Evolutionary conservation across 2,888 invertebrate species (phyloP).

Genomic region (Cylindroiulus punctatus): DNA sequence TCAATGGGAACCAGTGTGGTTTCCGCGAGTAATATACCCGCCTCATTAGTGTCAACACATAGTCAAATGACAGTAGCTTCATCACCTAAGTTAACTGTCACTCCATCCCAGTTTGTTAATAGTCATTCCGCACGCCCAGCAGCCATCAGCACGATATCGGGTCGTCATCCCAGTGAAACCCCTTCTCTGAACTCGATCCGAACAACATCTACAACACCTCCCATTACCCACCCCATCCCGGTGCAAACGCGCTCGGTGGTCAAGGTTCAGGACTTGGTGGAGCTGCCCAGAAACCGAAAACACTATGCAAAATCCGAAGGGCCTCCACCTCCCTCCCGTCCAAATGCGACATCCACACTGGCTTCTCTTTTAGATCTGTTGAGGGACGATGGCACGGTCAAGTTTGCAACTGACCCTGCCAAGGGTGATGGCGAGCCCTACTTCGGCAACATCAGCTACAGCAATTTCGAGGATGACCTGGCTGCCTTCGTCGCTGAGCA

Average conservation of each 20-base stretch:
- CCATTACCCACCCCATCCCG: background rate
- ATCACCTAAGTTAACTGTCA: background rate
- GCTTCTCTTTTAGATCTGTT: background rate
- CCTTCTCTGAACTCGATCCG: background rate
- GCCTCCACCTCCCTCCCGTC: background rate
- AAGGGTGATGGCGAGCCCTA: background rate
- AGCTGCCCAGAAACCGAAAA: background rate
- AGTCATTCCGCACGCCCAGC: background rate
- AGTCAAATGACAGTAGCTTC: background rate
- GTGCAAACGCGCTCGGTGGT: background rate
- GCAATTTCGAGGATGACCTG: conserved; percentile 48
- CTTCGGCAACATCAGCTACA: conserved; percentile 20
- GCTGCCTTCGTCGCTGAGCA: conserved; percentile 35
- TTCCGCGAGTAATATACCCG: background rate
- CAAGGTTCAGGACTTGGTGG: background rate
- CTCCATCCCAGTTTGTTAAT: background rate
- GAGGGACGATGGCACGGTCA: background rate
- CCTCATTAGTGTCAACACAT: background rate
- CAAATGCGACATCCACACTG: background rate
- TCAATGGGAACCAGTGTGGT: background rate
- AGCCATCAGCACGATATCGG: background rate
- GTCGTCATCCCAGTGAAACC: conserved; percentile 22
- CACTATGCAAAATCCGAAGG: conserved; percentile 8
- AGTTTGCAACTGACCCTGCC: background rate
- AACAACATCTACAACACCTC: background rate